Base-by-base conservation (phyloP, 2,888 invertebrate species). In the Cantharis lateralis region DNA sequence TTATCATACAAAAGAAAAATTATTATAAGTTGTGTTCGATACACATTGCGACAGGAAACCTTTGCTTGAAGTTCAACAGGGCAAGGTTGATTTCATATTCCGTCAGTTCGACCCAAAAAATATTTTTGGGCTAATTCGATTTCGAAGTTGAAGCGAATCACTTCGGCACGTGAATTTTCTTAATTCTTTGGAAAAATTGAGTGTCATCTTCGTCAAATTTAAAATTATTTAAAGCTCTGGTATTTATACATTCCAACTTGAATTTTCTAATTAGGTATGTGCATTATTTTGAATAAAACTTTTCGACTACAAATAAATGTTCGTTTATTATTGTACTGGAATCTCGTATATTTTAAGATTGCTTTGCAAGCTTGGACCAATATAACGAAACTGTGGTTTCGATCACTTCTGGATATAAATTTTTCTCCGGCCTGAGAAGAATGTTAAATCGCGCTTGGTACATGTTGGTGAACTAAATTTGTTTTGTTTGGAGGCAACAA, bases 401-500 rank as follows among this genome's bases (percentile, higher is more conserved):
- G 15, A 32, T 26, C 18, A 20, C 61, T 70, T 18, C 18, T 15
- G 20, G 18, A 48, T 48, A 15, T 48, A 32, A 69, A n/a, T 66
- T 9, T 18, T 24, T 48, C n/a, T 48, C n/a, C 48, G n/a, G 48
- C n/a, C n/a, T 7, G 24, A 62, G 71, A 68, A 68, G 68, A 75
- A 75, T 75, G 75, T 62, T 66, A 71, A 71, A 68, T 66, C 71
- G 68, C 26, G 10, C 26, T 71, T 62, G 28, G 68, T 28, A 68
- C 26, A 62, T 70, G 61, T 71, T 70, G 68, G 75, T 71, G 69
- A 62, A 68, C 72, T 76, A 32, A 75, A 69, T 63, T 74, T 74
- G 11, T 74, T 74, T 70, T 71, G 70, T 18, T 64, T 68, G 26
- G 68, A 68, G 32, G 72, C 69, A 77, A 77, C 75, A 75, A 78